A percentile compares a stretch with the other conserved stretches of the same genome.
Conservation (phyloP, 1,140 invertebrate genomes). For the Drosophila orena region DNA sequence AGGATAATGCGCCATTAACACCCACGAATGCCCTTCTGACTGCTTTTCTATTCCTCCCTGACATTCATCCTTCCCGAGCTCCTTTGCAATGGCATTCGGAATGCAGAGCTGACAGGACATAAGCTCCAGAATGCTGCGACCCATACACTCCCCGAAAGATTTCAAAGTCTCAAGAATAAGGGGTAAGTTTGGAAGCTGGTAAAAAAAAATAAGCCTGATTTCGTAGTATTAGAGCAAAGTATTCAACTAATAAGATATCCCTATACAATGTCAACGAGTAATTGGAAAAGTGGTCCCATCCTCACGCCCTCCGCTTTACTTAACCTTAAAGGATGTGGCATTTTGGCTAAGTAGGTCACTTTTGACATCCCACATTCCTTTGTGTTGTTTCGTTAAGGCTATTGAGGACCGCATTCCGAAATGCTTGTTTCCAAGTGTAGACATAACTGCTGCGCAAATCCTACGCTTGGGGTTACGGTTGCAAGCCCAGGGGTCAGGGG, state of each 20-base stretch:
- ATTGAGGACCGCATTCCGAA: background rate
- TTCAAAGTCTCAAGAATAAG: background rate
- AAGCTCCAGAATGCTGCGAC: constrained; percentile 6
- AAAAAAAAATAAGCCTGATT: background rate
- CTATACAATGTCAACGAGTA: too few relatives aligned
- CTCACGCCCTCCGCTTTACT: background rate
- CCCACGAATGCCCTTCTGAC: constrained; percentile 20
- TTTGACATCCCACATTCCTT: background rate
- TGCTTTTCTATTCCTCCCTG: background rate
- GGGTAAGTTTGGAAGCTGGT: background rate
- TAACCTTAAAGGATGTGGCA: background rate
- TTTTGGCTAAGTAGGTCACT: background rate
- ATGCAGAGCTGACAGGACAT: constrained; percentile 33
- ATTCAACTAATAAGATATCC: too few relatives aligned
- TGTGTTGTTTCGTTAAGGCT: background rate
- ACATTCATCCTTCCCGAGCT: constrained; percentile 3
- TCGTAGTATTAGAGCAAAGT: too few relatives aligned
- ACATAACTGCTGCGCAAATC: constrained; percentile 38
- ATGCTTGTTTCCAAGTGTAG: constrained; percentile 13
- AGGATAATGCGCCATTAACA: constrained; percentile 45
- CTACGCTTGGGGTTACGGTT: background rate
- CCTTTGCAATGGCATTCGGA: constrained; percentile 25
- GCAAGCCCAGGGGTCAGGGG: background rate
- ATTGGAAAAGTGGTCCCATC: too few relatives aligned
- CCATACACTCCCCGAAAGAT: constrained; percentile 5